These are phyloP conservation scores for Cyanocitta stelleri DNA, from an alignment of 2,113 vertebrate species.

Conservation along the genomic window DNA sequence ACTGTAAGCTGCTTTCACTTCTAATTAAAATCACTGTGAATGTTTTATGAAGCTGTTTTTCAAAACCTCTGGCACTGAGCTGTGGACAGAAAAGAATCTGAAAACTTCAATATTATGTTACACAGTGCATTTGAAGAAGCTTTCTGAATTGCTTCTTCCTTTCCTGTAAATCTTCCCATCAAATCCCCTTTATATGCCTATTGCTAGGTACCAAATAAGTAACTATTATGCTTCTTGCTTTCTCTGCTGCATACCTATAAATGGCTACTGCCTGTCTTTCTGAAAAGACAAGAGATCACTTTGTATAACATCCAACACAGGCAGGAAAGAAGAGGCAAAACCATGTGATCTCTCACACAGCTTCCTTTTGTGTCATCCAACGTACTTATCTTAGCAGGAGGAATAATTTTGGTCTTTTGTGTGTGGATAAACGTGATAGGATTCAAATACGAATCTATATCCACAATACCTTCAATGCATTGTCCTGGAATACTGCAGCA, in stretches of 20 bases:
- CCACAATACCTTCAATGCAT: not conserved
- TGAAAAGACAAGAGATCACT: not conserved
- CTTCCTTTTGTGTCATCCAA: not conserved
- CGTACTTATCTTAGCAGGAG: not conserved
- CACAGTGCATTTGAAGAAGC: not conserved
- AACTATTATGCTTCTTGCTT: not conserved
- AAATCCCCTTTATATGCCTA: not conserved
- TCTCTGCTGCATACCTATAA: not conserved
- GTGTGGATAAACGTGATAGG: not conserved
- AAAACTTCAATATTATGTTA: not conserved
- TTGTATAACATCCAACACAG: not conserved
- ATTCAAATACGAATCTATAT: not conserved
- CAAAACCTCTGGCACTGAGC: not conserved
- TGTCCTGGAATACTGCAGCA: not conserved
- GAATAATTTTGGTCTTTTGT: not conserved
- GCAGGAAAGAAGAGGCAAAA: not conserved
- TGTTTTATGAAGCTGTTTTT: not conserved
- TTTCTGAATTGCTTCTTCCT: not conserved
- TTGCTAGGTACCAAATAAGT: not conserved
- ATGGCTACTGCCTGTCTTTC: not conserved
- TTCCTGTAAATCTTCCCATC: not conserved
- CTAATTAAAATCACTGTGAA: not conserved
- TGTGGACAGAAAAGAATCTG: not conserved
- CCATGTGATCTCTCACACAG: not conserved
- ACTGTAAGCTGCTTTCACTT: not conserved